Conservation (phyloP, 2,113 vertebrate genomes). For the Ramphastos sulfuratus region DNA sequence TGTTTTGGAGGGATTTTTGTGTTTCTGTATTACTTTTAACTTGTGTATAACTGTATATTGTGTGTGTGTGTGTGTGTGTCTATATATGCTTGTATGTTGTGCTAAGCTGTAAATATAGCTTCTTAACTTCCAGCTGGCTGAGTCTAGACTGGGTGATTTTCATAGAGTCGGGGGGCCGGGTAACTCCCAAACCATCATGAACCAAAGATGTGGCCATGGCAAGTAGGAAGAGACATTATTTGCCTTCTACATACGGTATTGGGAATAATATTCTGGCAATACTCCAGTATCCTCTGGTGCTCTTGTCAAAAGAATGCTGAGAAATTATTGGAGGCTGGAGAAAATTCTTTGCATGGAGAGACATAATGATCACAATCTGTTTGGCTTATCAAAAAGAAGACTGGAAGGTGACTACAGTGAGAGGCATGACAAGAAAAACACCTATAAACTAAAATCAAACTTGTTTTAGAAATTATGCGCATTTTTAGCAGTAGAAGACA, state of each 20-base stretch:
- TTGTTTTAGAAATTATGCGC: neutral
- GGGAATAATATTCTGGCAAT: neutral
- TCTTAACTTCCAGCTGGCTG: too few species aligned
- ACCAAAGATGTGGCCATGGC: neutral
- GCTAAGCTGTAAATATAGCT: too few species aligned
- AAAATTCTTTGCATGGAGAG: neutral
- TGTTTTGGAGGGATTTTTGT: too few species aligned
- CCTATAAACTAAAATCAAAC: neutral
- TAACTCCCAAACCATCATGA: too few species aligned
- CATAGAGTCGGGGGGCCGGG: too few species aligned
- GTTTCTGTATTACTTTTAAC: too few species aligned
- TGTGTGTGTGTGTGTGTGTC: too few species aligned
- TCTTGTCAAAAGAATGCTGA: neutral
- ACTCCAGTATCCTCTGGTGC: neutral
- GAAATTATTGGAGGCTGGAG: neutral
- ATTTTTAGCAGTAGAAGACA: neutral
- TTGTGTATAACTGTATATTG: too few species aligned
- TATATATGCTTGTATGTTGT: too few species aligned
- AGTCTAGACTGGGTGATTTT: too few species aligned
- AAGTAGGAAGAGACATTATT: neutral
- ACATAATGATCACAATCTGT: neutral
- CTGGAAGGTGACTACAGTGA: neutral
- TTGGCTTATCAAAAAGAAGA: neutral
- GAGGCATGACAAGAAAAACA: neutral
- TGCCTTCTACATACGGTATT: neutral